Percentiles rank a stretch among this genome's conserved stretches.
Evolutionary conservation across 2,797 vertebrate genomes (phyloP).

Genomic region (Anableps anableps): DNA sequence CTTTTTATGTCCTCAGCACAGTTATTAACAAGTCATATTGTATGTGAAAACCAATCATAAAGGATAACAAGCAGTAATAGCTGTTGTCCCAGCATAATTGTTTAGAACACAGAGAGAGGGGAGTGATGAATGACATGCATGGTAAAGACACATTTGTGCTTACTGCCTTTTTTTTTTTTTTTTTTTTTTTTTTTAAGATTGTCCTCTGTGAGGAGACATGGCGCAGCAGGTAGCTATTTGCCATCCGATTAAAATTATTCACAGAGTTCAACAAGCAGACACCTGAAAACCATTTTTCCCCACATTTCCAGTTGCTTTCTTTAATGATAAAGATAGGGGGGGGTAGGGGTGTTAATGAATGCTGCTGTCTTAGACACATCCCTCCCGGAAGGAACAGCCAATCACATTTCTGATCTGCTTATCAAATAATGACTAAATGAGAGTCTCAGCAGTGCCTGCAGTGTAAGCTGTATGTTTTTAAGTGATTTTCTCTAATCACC

Average conservation of each 20-base stretch:
- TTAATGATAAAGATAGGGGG: conserved; percentile 57
- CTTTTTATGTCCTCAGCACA: conserved; percentile 72
- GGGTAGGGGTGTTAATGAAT: conserved; percentile 48
- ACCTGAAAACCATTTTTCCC: conserved; percentile 59
- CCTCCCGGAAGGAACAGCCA: conserved; percentile 59
- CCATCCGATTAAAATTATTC: conserved; percentile 68
- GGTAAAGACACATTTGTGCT: conserved; percentile 38
- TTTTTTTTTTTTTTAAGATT: conserved; percentile 54
- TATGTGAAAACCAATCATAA: conserved; percentile 73
- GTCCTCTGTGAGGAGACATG: conserved; percentile 48
- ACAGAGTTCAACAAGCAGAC: conserved; percentile 54
- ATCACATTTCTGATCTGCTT: conserved; percentile 61
- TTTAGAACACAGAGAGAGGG: conserved; percentile 44
- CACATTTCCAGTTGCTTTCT: conserved; percentile 44
- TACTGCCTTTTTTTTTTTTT: conserved; percentile 21
- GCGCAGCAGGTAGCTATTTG: conserved; percentile 64
- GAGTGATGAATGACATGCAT: conserved; percentile 38
- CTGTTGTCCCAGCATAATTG: conserved; percentile 73
- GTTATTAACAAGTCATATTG: conserved; percentile 74
- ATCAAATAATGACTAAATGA: conserved; percentile 72
- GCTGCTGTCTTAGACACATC: conserved; percentile 41
- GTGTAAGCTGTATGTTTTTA: conserved; percentile 43
- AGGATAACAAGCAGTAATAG: conserved; percentile 75
- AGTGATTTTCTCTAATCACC: conserved; percentile 49
- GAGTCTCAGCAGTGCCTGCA: conserved; percentile 50